phyloP scores from a whole-genome alignment of 2,113 vertebrate species.

The Gasterosteus nipponicus region DNA sequence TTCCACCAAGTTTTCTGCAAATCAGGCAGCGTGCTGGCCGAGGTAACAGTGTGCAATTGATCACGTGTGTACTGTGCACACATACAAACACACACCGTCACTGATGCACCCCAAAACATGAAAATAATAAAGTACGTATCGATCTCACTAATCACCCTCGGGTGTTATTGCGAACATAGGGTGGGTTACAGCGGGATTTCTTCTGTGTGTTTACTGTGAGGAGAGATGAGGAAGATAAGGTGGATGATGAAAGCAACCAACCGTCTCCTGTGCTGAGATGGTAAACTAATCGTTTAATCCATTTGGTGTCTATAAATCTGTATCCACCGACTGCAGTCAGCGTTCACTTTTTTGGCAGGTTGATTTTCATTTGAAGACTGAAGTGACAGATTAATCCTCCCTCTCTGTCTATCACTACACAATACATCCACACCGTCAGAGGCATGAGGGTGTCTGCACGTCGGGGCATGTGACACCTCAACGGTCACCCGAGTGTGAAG shows the following conservation, averaged over 20 bases:
- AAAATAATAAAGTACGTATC: conserved; percentile 31
- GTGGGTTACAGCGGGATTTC: conserved; percentile 55
- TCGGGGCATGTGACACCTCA: background rate
- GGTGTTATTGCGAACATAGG: conserved; percentile 26
- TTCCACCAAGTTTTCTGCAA: background rate
- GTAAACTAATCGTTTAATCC: conserved; percentile 60
- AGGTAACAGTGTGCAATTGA: background rate
- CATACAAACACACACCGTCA: background rate
- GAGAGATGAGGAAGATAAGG: conserved; percentile 38
- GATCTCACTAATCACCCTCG: conserved; percentile 14
- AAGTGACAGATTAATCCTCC: background rate
- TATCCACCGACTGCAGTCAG: background rate
- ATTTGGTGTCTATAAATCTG: conserved; percentile 30
- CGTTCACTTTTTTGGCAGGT: conserved; percentile 21
- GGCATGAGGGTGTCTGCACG: background rate
- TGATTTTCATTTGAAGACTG: conserved; percentile 16
- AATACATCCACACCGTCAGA: background rate
- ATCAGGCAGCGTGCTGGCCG: background rate
- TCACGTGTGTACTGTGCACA: background rate
- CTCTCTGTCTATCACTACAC: background rate
- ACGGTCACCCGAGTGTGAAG: conserved; percentile 22
- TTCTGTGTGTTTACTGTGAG: conserved; percentile 42
- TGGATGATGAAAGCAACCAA: conserved; percentile 37
- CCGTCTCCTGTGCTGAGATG: background rate
- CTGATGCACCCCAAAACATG: conserved; percentile 14